phyloP scores from a whole-genome alignment of 2,888 invertebrate species.

The Onchidella celtica region DNA sequence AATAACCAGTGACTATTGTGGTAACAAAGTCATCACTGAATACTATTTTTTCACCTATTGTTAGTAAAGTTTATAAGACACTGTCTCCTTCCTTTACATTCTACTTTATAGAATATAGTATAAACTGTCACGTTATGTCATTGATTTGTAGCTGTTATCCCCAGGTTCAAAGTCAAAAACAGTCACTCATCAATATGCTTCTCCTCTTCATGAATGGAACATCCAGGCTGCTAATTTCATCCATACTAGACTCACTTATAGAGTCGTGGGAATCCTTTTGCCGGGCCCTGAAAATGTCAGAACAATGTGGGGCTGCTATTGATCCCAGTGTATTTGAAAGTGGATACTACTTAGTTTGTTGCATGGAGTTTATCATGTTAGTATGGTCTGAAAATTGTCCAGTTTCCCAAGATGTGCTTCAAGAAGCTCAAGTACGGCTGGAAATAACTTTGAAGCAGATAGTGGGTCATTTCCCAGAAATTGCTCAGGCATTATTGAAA shows the following conservation, averaged over 20 bases:
- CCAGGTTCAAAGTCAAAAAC: constrained; percentile 19
- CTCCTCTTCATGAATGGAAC: constrained; percentile 33
- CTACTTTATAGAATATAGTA: background rate
- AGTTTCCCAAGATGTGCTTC: background rate
- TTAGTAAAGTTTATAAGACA: background rate
- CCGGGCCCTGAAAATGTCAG: background rate
- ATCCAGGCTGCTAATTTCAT: background rate
- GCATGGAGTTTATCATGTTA: constrained; percentile 23
- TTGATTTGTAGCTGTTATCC: too few relatives aligned
- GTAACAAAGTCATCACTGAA: too few relatives aligned
- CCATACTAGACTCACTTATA: constrained; percentile 29
- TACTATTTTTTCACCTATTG: background rate
- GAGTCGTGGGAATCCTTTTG: constrained; percentile 35
- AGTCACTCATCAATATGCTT: constrained; percentile 23
- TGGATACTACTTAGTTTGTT: constrained; percentile 25
- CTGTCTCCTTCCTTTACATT: background rate
- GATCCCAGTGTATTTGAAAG: constrained; percentile 24
- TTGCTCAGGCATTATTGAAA: constrained; percentile 29
- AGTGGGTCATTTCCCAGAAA: constrained; percentile 22
- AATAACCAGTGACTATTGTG: too few relatives aligned
- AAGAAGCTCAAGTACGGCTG: constrained; percentile 26
- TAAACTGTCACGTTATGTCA: background rate
- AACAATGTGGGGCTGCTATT: background rate
- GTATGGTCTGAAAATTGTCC: background rate
- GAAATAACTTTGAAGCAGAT: constrained; percentile 5